phyloP scores from a whole-genome alignment of 2,888 invertebrate genomes.

The Zaprionus obscuricornis region DNA sequence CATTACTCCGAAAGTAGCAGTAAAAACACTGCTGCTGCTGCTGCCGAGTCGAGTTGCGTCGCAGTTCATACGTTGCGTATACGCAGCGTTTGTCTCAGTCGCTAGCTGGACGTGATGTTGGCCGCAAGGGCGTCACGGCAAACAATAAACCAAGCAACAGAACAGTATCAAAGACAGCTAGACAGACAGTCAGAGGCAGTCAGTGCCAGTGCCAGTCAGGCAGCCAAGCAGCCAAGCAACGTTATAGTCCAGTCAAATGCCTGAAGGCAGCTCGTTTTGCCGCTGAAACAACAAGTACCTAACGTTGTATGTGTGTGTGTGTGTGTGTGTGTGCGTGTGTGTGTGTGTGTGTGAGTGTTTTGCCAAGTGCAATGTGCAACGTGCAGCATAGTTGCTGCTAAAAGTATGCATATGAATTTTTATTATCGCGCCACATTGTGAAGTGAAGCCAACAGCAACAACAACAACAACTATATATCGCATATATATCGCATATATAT shows the following conservation, averaged over 20 bases:
- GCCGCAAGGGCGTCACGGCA: constrained; percentile 77
- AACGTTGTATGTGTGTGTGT: constrained; percentile 18
- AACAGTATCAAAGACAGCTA: constrained; percentile 27
- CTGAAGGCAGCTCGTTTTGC: constrained; percentile 61
- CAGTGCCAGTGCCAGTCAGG: constrained; percentile 31
- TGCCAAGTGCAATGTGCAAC: constrained; percentile 42
- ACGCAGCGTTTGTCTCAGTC: constrained; percentile 70
- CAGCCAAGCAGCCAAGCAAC: no score
- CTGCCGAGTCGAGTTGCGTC: constrained; percentile 42
- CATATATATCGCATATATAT: not conserved
- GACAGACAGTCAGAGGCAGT: constrained; percentile 7
- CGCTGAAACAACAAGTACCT: constrained; percentile 75
- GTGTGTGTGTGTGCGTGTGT: constrained; percentile 18
- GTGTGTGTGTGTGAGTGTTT: constrained; percentile 17
- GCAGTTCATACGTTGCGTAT: constrained; percentile 68
- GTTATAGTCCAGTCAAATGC: constrained; percentile 20
- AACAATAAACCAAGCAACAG: constrained; percentile 29
- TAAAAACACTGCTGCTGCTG: constrained; percentile 13
- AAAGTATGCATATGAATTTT: constrained; percentile 73
- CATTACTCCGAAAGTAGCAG: constrained; percentile 66
- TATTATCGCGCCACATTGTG: constrained; percentile 52
- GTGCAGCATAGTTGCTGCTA: constrained; percentile 74
- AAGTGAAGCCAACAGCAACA: constrained; percentile 46
- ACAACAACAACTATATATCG: constrained; percentile 5
- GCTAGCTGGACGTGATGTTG: constrained; percentile 78